These are phyloP conservation scores for Trachops cirrhosus DNA, from an alignment of 2,797 vertebrate species.

Conservation along the genomic window DNA sequence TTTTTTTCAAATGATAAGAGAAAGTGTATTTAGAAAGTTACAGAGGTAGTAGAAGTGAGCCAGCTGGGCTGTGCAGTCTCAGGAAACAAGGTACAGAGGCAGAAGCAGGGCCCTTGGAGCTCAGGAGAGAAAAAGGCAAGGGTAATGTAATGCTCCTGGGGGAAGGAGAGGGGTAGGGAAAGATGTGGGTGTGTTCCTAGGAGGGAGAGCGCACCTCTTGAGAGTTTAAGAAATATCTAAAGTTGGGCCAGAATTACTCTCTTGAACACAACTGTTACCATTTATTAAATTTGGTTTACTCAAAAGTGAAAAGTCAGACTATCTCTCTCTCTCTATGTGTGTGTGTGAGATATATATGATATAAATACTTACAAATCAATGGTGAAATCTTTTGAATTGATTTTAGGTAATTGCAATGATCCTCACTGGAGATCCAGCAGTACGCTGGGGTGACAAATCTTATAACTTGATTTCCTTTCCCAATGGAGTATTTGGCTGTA, in stretches of 20 bases:
- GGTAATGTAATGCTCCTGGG: background rate
- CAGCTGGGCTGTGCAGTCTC: background rate
- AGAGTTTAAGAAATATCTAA: constrained; percentile 45
- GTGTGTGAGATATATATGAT: background rate
- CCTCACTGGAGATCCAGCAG: constrained; percentile 88
- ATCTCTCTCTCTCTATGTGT: background rate
- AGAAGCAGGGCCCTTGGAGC: background rate
- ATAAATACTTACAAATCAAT: background rate
- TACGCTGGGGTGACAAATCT: constrained; percentile 98
- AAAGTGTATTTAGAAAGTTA: background rate
- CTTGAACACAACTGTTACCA: background rate
- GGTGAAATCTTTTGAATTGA: constrained; percentile 43
- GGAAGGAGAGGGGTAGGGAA: too few species aligned
- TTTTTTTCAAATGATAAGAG: background rate
- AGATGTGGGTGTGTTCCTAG: too few species aligned
- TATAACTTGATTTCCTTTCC: constrained; percentile 90
- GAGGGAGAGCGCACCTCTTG: background rate
- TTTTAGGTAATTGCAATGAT: constrained; percentile 83
- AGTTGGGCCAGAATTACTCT: background rate
- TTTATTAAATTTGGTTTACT: constrained; percentile 34
- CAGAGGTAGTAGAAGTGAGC: background rate
- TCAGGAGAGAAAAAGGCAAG: background rate
- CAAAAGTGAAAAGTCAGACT: background rate
- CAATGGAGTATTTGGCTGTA: constrained; percentile 89
- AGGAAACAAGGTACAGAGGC: background rate